Percentiles rank a stretch among this genome's conserved stretches.
These are phyloP conservation scores for Euclidia mi DNA, from an alignment of 2,888 invertebrate species.

Conservation along the genomic window DNA sequence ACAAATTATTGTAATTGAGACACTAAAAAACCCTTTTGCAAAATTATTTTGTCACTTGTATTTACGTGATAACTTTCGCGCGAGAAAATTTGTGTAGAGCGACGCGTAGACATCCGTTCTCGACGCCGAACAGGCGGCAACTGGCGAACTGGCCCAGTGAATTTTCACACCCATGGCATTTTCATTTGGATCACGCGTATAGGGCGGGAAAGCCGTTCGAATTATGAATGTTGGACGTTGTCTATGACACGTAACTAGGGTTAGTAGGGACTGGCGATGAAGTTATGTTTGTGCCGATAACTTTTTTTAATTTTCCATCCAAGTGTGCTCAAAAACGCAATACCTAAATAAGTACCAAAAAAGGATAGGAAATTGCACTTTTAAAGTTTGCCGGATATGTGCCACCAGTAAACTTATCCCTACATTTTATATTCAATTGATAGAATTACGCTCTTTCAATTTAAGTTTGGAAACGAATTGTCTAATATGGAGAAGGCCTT, in stretches of 20 bases:
- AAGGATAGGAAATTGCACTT: too few relatives aligned
- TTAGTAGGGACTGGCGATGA: too few relatives aligned
- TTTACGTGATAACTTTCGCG: slow-evolving; percentile 69
- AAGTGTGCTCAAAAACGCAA: too few relatives aligned
- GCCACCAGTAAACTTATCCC: too few relatives aligned
- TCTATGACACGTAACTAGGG: slow-evolving; percentile 53
- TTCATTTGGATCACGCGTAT: slow-evolving; percentile 71
- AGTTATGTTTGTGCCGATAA: too few relatives aligned
- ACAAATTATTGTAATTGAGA: slow-evolving; percentile 58
- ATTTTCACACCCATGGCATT: slow-evolving; percentile 68
- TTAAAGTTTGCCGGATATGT: too few relatives aligned
- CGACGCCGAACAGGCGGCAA: slow-evolving; percentile 74
- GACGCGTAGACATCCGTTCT: slow-evolving; percentile 57
- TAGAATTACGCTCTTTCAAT: too few relatives aligned
- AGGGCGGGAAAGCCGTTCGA: slow-evolving; percentile 74
- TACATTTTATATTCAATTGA: too few relatives aligned
- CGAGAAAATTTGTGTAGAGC: slow-evolving; percentile 70
- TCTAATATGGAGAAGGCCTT: too few relatives aligned
- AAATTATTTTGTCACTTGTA: slow-evolving; percentile 52
- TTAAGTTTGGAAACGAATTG: too few relatives aligned
- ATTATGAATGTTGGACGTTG: slow-evolving; percentile 63
- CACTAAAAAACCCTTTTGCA: slow-evolving; percentile 63
- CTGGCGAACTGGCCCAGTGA: slow-evolving; percentile 64
- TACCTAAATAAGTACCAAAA: too few relatives aligned
- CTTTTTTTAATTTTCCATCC: too few relatives aligned